These are phyloP conservation scores for Zaprionus bogoriensis DNA, from an alignment of 2,888 invertebrate species.

Conservation along the genomic window DNA sequence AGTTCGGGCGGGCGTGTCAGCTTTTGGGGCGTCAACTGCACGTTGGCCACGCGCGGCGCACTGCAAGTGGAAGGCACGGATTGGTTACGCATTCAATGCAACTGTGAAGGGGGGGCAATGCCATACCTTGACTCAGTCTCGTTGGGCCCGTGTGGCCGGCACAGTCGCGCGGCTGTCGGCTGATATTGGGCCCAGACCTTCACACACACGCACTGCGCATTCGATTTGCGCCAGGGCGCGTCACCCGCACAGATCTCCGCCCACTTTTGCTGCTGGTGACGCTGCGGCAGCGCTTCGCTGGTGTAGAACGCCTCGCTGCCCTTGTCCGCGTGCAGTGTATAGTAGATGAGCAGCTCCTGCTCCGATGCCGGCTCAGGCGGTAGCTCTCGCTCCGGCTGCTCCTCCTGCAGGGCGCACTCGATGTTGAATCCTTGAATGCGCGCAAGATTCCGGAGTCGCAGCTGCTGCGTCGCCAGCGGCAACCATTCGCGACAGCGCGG, in stretches of 20 bases:
- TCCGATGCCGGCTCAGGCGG: too few relatives aligned
- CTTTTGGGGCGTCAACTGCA: conserved; percentile 43
- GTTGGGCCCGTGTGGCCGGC: conserved; percentile 9
- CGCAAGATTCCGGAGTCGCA: conserved; percentile 90
- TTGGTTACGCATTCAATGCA: too few relatives aligned
- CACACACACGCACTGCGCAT: conserved; percentile 80
- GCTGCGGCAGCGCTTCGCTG: conserved; percentile 87
- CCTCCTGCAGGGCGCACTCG: conserved; percentile 38
- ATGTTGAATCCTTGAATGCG: conserved; percentile 89
- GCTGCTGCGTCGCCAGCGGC: conserved; percentile 92
- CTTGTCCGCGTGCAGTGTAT: conserved; percentile 90
- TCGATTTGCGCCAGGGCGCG: conserved; percentile 84
- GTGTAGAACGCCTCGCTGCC: conserved; percentile 93
- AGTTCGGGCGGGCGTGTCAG: conserved; percentile 83
- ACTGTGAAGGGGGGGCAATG: too few relatives aligned
- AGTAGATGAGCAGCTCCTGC: conserved; percentile 85
- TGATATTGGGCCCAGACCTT: conserved; percentile 80
- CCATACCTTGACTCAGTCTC: conserved; percentile 48
- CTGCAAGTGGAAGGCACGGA: too few relatives aligned
- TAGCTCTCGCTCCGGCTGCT: conserved; percentile 4
- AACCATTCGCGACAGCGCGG: conserved; percentile 78
- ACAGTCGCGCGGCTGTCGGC: conserved; percentile 23
- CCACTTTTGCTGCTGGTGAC: conserved; percentile 90
- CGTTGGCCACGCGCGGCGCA: conserved; percentile 46
- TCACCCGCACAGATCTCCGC: conserved; percentile 87